These are phyloP conservation scores for Ibidorhyncha struthersii DNA, from an alignment of 2,113 vertebrate genomes.

Conservation along the genomic window DNA sequence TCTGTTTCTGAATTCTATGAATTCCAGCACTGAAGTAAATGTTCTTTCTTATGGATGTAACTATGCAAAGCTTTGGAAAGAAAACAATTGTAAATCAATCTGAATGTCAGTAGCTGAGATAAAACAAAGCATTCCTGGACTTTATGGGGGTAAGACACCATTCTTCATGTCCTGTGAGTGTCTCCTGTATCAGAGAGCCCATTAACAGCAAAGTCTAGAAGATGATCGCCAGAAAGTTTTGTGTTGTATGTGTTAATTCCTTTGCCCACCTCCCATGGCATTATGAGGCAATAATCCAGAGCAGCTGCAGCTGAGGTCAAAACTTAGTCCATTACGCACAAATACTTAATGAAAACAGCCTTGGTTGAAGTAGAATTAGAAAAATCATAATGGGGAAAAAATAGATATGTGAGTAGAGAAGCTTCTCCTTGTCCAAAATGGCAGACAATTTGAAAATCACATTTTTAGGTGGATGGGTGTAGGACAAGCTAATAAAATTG, in stretches of 20 bases:
- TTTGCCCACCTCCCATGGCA: accelerated
- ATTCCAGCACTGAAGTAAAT: not conserved
- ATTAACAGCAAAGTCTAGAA: not conserved
- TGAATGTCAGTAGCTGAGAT: not conserved
- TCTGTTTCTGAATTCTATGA: not conserved
- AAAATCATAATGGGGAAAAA: accelerated
- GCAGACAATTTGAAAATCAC: not conserved
- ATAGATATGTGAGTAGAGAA: not conserved
- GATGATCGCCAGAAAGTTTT: not conserved
- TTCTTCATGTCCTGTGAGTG: not conserved
- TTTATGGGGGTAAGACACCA: not conserved
- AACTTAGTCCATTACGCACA: not conserved
- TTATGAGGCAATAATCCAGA: not conserved
- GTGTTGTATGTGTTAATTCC: not conserved
- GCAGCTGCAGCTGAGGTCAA: not conserved
- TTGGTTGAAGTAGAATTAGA: not conserved
- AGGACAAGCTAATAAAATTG: not conserved
- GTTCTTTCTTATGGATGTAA: not conserved
- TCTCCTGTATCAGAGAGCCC: not conserved
- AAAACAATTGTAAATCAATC: not conserved
- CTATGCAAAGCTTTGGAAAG: not conserved
- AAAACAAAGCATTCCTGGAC: not conserved
- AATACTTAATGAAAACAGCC: not conserved
- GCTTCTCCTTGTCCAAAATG: not conserved
- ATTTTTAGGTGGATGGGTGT: not conserved